Evolutionary conservation across 2,113 vertebrate genomes (phyloP), one percentile per base, ranked within the genome.

Genomic region (Saguinus midas): DNA sequence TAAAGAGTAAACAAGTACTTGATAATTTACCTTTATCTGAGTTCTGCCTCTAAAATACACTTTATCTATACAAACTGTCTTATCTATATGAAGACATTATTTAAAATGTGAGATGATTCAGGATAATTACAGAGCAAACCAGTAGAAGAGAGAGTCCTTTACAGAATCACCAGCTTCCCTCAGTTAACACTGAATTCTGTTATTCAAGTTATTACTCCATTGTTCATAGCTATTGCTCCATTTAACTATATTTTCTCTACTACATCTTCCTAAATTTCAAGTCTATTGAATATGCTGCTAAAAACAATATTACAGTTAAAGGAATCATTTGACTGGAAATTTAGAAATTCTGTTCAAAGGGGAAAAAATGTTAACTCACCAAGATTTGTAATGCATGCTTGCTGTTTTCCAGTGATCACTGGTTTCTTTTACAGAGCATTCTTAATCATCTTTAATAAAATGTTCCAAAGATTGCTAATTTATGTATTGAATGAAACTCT

Each of bases 201-300:
- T 87, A 8, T 23, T 85, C 40, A 48, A 18, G 61, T 64, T 64
- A 64, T 64, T 64, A 32, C 27, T 64, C 27, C 61, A 64, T 32
- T 32, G 61, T 64, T 64, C 27, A 45, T 93, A 55, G 35, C 37
- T 87, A 48, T 58, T 64, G 27, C 29, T 80, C 27, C 23, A 89
- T 7, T 72, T 94, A 94, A 40, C 66, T 95, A 8, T 83, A n/a
- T 95, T 86, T 97, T 93, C 27, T 90, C 84, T 93, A 48, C 8
- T 6, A 66, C 45, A 21, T 80, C 68, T 83, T 87, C 2, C 23
- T 92, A 58, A 75, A 82, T 68, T 79, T 96, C 61, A 72, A 66
- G 25, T 87, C 52, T 25, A 40, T 70, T 5, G 76, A 61, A 81
- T 78, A 85, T 20, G 6, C 20, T 91, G 17, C 55, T 90, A 37